These are phyloP conservation scores for Ochropleura leucogaster DNA, from an alignment of 2,888 invertebrate species.

Conservation along the genomic window DNA sequence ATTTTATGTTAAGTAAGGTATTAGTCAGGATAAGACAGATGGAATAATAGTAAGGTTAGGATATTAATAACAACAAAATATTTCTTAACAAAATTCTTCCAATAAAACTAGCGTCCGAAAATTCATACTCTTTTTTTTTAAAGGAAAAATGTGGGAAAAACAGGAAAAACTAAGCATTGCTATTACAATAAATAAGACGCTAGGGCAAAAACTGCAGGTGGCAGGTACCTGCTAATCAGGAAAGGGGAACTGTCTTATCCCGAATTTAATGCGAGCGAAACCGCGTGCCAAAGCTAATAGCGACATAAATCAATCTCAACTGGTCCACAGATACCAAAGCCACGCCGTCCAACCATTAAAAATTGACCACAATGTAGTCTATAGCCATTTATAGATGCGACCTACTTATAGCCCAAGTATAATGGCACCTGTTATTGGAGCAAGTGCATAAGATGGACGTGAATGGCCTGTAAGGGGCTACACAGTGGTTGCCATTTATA, in stretches of 20 bases:
- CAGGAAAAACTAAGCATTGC: no score
- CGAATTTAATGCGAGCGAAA: no score
- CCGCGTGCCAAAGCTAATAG: no score
- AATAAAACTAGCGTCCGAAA: no score
- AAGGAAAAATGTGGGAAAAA: no score
- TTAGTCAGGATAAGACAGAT: background rate
- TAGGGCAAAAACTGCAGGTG: no score
- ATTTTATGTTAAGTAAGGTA: background rate
- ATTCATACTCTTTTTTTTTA: no score
- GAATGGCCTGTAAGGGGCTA: conserved; percentile 27
- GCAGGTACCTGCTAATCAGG: no score
- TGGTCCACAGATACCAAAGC: conserved; percentile 5
- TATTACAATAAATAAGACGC: no score
- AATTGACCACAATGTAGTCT: conserved; percentile 53
- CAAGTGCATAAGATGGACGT: conserved; percentile 47
- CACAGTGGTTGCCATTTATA: conserved; percentile 35
- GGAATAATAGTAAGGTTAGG: background rate
- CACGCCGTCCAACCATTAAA: conserved; percentile 22
- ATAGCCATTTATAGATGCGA: conserved; percentile 50
- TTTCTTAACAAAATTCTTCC: no score
- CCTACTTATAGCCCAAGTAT: conserved; percentile 55
- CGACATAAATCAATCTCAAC: conserved; percentile 22
- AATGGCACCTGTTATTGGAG: conserved; percentile 60
- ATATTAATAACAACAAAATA: background rate
- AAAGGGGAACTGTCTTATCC: no score